A percentile compares a stretch with the other conserved stretches of the same genome.
phyloP scores from a whole-genome alignment of 2,797 vertebrate species.

The Momotus momota region DNA sequence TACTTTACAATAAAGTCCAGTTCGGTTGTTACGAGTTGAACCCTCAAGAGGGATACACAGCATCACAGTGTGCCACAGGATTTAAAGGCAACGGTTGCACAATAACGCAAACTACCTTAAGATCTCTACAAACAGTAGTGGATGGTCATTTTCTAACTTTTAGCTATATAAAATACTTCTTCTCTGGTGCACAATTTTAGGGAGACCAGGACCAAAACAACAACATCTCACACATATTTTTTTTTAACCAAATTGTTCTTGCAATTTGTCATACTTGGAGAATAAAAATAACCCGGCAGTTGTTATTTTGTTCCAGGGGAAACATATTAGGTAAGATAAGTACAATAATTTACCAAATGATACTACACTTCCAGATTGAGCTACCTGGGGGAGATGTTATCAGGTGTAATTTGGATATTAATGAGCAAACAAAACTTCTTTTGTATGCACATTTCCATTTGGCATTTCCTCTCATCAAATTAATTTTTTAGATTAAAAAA shows the following conservation, averaged over 20 bases:
- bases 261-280: not conserved
- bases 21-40: not conserved
- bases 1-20: not conserved
- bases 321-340: not conserved
- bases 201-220: not conserved
- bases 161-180: not conserved
- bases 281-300: not conserved
- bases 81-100: not conserved
- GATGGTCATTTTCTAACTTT: not conserved
- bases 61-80: not conserved
- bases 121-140: not conserved
- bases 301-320: not conserved
- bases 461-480: not conserved
- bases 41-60: not conserved
- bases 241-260: not conserved
- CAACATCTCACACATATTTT: not conserved
- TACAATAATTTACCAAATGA: not conserved
- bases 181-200: not conserved
- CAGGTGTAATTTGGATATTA: not conserved
- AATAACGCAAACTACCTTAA: not conserved
- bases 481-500: not conserved
- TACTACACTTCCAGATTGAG: not conserved
- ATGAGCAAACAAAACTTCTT: not conserved
- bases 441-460: not conserved
- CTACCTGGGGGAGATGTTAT: not conserved